Conservation (phyloP, 2,888 invertebrate species). For the Urechis unicinctus region DNA sequence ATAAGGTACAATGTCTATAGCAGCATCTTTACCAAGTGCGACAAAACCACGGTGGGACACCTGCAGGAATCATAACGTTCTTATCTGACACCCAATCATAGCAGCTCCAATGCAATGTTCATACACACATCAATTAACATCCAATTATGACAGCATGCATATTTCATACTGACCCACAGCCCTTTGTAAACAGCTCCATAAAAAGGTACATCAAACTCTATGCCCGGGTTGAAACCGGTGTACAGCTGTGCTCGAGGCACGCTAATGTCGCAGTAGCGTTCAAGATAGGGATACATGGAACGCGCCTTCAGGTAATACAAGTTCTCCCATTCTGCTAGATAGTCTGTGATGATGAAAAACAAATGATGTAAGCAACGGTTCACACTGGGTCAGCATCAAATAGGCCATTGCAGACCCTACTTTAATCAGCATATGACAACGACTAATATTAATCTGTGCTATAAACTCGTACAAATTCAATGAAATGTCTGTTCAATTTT, state of each 20-base stretch:
- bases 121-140: no score
- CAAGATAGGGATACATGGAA: constrained; percentile 7
- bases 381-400: no score
- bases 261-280: constrained; percentile 5
- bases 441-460: no score
- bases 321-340: background rate
- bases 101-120: no score
- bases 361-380: no score
- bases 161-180: constrained; percentile 6
- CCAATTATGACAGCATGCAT: no score
- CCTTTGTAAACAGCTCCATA: constrained; percentile 2
- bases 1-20: background rate
- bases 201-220: constrained; percentile 1
- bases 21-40: background rate
- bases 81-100: no score
- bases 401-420: no score
- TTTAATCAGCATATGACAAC: no score
- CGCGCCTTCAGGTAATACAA: background rate
- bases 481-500: no score
- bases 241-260: background rate
- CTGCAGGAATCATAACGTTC: background rate
- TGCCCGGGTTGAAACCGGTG: constrained; percentile 4
- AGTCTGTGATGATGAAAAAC: no score
- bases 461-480: no score
- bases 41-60: constrained; percentile 4